Evolutionary conservation across 37 sponge, comb jelly and placozoan species (phyloP).

Genomic region (Axinella damicornis): DNA sequence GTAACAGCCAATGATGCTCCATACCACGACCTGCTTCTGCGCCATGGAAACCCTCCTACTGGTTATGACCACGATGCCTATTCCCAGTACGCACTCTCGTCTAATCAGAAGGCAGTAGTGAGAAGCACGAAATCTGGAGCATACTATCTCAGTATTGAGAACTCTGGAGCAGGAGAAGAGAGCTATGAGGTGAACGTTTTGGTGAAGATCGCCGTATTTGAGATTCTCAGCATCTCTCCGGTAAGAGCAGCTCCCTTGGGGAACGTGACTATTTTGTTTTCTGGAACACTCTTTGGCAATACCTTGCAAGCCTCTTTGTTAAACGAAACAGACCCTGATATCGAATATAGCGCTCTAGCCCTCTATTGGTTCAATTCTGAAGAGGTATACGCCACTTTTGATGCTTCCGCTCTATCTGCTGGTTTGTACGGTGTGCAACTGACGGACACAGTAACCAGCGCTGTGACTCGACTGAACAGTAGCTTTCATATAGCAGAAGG

Average conservation of each 20-base stretch:
- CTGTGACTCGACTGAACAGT: neutral
- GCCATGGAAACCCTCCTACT: slow-evolving; percentile 34
- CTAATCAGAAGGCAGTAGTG: slow-evolving; percentile 25
- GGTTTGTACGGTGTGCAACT: slow-evolving; percentile 23
- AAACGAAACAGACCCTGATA: neutral
- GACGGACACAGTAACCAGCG: neutral
- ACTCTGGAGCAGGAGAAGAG: neutral
- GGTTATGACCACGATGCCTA: slow-evolving; percentile 30
- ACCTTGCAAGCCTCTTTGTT: neutral
- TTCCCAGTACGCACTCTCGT: slow-evolving; percentile 5
- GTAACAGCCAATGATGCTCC: neutral
- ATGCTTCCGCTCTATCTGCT: neutral
- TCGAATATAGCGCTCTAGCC: neutral
- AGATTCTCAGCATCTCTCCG: slow-evolving; percentile 27
- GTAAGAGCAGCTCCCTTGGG: slow-evolving; percentile 15
- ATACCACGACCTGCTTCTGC: slow-evolving; percentile 25
- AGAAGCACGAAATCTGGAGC: slow-evolving; percentile 22
- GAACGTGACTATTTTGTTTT: slow-evolving; percentile 5
- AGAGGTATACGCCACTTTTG: slow-evolving; percentile 43
- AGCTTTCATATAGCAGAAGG: slow-evolving; percentile 22
- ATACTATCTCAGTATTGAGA: slow-evolving; percentile 29
- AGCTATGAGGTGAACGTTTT: neutral
- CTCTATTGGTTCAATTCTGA: slow-evolving; percentile 46
- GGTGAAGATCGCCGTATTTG: slow-evolving; percentile 41
- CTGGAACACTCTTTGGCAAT: slow-evolving; percentile 37